phyloP scores from a whole-genome alignment of 2,113 vertebrate genomes.

The Manacus vitellinus region DNA sequence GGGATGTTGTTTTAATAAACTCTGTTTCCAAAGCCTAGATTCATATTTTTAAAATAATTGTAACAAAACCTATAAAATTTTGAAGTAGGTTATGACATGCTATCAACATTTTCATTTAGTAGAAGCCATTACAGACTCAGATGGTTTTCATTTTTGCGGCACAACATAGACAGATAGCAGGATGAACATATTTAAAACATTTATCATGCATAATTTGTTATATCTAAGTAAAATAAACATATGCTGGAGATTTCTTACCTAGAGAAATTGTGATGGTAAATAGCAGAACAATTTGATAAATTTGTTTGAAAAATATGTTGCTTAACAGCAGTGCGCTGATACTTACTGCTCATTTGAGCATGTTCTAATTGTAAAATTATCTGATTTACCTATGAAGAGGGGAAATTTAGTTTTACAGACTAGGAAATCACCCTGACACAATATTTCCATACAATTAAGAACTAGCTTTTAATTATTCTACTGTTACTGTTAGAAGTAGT shows the following conservation, averaged over 20 bases:
- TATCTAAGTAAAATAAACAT: background rate
- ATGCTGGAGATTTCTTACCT: background rate
- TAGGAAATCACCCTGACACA: background rate
- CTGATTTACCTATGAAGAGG: background rate
- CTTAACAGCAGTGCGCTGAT: background rate
- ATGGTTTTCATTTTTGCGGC: background rate
- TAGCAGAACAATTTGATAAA: background rate
- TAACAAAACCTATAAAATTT: background rate
- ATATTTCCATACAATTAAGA: background rate
- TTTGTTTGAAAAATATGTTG: background rate
- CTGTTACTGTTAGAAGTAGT: background rate
- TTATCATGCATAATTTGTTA: background rate
- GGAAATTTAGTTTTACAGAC: background rate
- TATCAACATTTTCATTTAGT: background rate
- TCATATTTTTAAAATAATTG: background rate
- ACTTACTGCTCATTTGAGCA: background rate
- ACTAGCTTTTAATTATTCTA: background rate
- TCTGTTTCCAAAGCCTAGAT: background rate
- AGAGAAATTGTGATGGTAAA: background rate
- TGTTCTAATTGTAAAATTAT: background rate
- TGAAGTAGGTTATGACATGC: background rate
- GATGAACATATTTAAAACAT: background rate
- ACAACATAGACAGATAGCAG: too few species aligned
- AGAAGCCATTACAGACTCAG: background rate
- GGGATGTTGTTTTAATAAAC: background rate